phyloP scores from a whole-genome alignment of 92 coral and sea anemone species.

The Pocillopora grandis region DNA sequence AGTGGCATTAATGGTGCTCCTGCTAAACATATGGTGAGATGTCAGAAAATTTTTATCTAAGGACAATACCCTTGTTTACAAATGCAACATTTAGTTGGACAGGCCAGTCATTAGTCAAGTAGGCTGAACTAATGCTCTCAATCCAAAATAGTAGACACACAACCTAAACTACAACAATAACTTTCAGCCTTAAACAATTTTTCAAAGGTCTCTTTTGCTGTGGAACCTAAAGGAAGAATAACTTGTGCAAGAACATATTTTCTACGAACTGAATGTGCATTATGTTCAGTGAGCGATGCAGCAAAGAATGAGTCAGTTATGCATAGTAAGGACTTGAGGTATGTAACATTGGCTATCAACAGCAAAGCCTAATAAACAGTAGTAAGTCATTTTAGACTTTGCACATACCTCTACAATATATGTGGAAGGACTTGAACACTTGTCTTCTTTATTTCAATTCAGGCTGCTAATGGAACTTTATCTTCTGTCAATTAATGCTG shows the following conservation, averaged over 20 bases:
- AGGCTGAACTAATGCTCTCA: too few species aligned
- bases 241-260: slow-evolving; percentile 83
- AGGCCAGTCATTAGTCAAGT: too few species aligned
- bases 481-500: slow-evolving; percentile 68
- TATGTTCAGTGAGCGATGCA: slow-evolving; percentile 7
- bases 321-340: slow-evolving; percentile 39
- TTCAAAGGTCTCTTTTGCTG: slow-evolving; percentile 73
- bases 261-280: slow-evolving; percentile 75
- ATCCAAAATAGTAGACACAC: too few species aligned
- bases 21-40: slow-evolving; percentile 77
- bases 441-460: neutral
- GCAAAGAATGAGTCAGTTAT: slow-evolving; percentile 2
- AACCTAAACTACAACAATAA: neutral
- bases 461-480: slow-evolving; percentile 75
- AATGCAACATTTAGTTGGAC: too few species aligned
- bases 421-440: neutral
- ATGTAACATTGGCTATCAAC: neutral
- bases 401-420: neutral
- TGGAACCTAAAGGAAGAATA: slow-evolving; percentile 76
- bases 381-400: too few species aligned
- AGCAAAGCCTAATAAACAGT: too few species aligned
- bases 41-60: too few species aligned
- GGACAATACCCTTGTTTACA: too few species aligned
- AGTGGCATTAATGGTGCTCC: slow-evolving; percentile 69
- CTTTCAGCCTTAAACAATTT: neutral